Conservation (phyloP, 2,888 invertebrate genomes). For the Folsomia candida region DNA sequence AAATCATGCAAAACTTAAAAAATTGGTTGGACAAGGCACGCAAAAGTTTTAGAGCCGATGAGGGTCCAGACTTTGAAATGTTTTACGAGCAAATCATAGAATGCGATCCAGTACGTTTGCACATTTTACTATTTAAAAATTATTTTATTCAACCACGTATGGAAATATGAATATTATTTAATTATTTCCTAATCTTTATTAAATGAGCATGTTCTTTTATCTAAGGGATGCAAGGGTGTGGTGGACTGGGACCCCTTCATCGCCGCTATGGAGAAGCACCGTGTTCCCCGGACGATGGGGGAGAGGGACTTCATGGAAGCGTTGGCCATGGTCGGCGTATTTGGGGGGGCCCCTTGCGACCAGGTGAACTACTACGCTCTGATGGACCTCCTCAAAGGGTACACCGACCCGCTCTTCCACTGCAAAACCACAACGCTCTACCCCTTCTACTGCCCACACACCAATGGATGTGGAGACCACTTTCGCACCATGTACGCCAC, state of each 20-base stretch:
- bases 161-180: no score
- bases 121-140: no score
- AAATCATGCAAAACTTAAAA: conserved; percentile 44
- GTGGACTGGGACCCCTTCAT: conserved; percentile 47
- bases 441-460: conserved; percentile 45
- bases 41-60: conserved; percentile 30
- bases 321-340: conserved; percentile 37
- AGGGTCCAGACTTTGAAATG: conserved; percentile 39
- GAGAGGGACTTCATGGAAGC: conserved; percentile 44
- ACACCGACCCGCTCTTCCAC: conserved; percentile 43
- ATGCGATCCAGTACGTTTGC: conserved; percentile 18
- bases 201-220: neutral
- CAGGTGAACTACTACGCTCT: conserved; percentile 43
- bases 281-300: conserved; percentile 30
- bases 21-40: conserved; percentile 41
- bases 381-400: conserved; percentile 47
- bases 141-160: no score
- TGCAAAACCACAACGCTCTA: conserved; percentile 44
- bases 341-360: conserved; percentile 45
- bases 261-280: conserved; percentile 21
- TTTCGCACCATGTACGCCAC: conserved; percentile 48
- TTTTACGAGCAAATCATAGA: conserved; percentile 42
- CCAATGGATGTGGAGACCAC: conserved; percentile 41
- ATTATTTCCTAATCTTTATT: neutral
- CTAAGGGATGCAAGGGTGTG: conserved; percentile 29